phyloP scores from a whole-genome alignment of 2,888 invertebrate genomes.

The Gnatocerus cornutus region DNA sequence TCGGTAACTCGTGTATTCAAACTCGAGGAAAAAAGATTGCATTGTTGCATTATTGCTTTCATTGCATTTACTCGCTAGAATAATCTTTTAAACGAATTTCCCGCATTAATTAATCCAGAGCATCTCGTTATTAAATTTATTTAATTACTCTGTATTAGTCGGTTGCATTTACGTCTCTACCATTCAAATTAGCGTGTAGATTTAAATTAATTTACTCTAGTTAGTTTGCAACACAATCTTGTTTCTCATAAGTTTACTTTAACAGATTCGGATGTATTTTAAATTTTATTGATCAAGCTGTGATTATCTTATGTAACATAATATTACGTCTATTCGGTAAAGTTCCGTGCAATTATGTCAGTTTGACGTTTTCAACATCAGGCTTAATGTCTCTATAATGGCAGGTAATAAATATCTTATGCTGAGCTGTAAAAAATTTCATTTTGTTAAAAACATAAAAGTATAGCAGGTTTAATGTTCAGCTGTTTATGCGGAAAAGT shows the following conservation, averaged over 20 bases:
- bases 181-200: conserved; percentile 11
- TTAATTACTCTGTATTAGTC: neutral
- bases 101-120: neutral
- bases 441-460: conserved; percentile 33
- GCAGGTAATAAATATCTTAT: neutral
- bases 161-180: neutral
- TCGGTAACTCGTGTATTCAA: neutral
- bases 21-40: too few species aligned
- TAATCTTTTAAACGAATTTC: too few species aligned
- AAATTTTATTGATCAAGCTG: neutral
- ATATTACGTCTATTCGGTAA: neutral
- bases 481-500: conserved; percentile 16
- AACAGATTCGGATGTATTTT: neutral
- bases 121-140: conserved; percentile 4
- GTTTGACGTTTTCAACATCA: neutral
- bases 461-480: conserved; percentile 19
- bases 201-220: neutral
- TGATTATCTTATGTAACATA: neutral
- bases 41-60: too few species aligned
- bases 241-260: neutral
- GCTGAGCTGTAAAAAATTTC: neutral
- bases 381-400: conserved; percentile 4
- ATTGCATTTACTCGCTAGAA: too few species aligned
- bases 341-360: neutral
- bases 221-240: neutral